Evolutionary conservation across 2,888 invertebrate genomes (phyloP).

Genomic region (Unio delphinus): DNA sequence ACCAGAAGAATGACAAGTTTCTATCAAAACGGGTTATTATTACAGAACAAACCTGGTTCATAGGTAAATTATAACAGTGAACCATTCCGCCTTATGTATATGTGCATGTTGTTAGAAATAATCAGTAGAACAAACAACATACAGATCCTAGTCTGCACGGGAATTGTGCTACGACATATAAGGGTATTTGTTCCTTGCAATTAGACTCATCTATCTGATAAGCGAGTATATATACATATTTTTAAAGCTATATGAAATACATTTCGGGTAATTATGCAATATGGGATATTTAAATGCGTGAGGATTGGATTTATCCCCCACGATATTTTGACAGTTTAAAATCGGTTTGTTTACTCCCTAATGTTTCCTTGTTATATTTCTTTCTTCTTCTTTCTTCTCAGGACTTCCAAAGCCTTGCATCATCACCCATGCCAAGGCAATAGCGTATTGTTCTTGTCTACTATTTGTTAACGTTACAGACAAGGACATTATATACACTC

Average conservation of each 20-base stretch:
- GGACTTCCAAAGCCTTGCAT: conserved; percentile 82
- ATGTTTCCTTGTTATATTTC: neutral
- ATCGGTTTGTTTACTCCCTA: neutral
- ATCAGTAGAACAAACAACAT: too few species aligned
- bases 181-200: too few species aligned
- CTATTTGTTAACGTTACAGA: conserved; percentile 22
- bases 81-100: too few species aligned
- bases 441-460: conserved; percentile 36
- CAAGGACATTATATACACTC: conserved; percentile 87
- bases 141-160: too few species aligned
- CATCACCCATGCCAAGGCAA: conserved; percentile 82
- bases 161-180: too few species aligned
- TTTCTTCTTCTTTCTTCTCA: conserved; percentile 17
- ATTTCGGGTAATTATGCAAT: neutral
- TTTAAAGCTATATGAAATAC: neutral
- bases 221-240: neutral
- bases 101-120: too few species aligned
- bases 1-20: too few species aligned
- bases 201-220: too few species aligned
- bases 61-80: too few species aligned
- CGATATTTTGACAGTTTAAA: neutral
- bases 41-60: too few species aligned
- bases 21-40: too few species aligned
- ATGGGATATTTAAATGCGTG: neutral
- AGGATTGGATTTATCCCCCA: neutral